Conservation (phyloP, 1,140 invertebrate species). For the Acromyrmex charruanus region DNA sequence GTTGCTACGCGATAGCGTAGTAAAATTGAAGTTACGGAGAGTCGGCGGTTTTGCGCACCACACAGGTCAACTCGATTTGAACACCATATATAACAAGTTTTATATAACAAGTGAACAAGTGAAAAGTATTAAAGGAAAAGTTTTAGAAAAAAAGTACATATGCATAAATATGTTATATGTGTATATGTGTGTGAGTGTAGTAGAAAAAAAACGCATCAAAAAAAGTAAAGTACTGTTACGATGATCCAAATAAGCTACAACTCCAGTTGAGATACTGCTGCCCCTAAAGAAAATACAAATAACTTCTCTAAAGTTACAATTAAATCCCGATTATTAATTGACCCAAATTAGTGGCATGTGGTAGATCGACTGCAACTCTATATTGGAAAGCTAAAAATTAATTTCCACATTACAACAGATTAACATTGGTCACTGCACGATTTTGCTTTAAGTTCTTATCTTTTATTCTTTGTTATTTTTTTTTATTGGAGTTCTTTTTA, state of each 20-base stretch:
- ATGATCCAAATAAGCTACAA: conserved; percentile 77
- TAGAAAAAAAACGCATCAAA: conserved; percentile 59
- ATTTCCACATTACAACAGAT: conserved; percentile 65
- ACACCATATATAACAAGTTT: conserved; percentile 26
- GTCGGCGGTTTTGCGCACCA: conserved; percentile 45
- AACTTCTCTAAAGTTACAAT: conserved; percentile 77
- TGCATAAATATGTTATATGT: conserved; percentile 34
- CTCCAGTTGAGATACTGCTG: conserved; percentile 84
- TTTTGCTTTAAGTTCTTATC: conserved; percentile 51
- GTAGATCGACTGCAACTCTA: conserved; percentile 82
- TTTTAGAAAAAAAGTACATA: conserved; percentile 66
- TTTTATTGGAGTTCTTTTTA: conserved; percentile 60
- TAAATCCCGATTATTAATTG: conserved; percentile 82
- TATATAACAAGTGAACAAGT: background rate
- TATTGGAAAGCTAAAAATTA: conserved; percentile 79
- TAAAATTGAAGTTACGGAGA: conserved; percentile 66
- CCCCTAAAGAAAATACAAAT: conserved; percentile 84
- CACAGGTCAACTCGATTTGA: conserved; percentile 55
- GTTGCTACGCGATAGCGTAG: conserved; percentile 63
- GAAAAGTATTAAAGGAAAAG: conserved; percentile 56
- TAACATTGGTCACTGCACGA: conserved; percentile 54
- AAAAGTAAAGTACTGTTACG: conserved; percentile 75
- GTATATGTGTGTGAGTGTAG: conserved; percentile 61
- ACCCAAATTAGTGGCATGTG: conserved; percentile 80
- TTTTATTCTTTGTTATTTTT: conserved; percentile 58